Evolutionary conservation across 2,888 invertebrate genomes (phyloP).

Genomic region (Drosophila tanythrix): DNA sequence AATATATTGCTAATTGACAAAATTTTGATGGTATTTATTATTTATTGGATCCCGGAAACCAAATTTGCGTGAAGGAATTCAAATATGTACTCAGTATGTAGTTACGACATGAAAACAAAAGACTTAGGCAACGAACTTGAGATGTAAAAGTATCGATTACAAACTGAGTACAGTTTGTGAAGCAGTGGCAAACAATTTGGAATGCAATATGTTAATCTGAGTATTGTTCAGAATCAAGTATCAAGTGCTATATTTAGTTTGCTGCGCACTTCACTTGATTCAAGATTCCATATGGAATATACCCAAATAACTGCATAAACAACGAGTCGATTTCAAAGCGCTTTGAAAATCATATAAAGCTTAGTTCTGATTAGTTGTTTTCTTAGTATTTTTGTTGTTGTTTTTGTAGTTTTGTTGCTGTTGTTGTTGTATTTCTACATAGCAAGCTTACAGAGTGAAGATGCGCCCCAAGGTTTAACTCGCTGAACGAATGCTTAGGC

Average conservation of each 20-base stretch:
- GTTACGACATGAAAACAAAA: conserved; percentile 41
- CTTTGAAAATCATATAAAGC: conserved; percentile 22
- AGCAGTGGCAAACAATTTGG: neutral
- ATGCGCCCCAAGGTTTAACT: conserved; percentile 74
- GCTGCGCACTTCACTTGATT: neutral
- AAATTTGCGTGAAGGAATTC: conserved; percentile 15
- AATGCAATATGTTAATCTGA: conserved; percentile 29
- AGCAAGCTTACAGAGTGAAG: conserved; percentile 64
- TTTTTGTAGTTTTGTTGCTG: neutral
- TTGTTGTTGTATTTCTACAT: conserved; percentile 6
- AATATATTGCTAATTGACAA: neutral
- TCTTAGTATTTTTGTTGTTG: neutral
- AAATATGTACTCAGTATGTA: neutral
- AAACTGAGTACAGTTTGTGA: neutral
- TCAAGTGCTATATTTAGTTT: conserved; percentile 1
- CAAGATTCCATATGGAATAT: neutral
- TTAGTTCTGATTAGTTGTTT: neutral
- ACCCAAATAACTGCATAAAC: conserved; percentile 2
- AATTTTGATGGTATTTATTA: neutral
- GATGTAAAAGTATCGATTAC: neutral
- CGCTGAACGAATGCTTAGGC: conserved; percentile 13
- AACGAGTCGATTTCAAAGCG: conserved; percentile 9
- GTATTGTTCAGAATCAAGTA: conserved; percentile 3
- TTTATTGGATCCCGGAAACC: neutral
- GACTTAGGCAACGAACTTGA: conserved; percentile 76